Evolutionary conservation across 1,140 invertebrate species (phyloP).

Genomic region (Drosophila suzukii): DNA sequence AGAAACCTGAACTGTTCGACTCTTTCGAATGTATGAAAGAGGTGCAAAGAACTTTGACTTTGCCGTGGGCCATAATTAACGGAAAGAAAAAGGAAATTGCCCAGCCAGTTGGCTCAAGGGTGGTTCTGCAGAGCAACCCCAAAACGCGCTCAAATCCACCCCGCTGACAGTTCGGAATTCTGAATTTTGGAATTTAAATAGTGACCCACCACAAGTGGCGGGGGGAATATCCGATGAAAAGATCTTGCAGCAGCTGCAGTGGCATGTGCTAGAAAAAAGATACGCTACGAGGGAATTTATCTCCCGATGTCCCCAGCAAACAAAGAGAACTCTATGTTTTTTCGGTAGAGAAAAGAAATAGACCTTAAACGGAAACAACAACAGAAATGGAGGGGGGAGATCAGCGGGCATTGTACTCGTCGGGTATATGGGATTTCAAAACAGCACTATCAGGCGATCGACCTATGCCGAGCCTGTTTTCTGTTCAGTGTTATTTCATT

Average conservation of each 20-base stretch:
- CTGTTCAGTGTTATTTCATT: conserved; percentile 13
- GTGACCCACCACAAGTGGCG: conserved; percentile 34
- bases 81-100: conserved; percentile 43
- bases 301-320: conserved; percentile 20
- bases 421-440: conserved; percentile 9
- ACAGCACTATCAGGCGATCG: conserved; percentile 25
- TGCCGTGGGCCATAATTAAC: conserved; percentile 32
- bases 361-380: conserved; percentile 23
- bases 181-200: conserved; percentile 28
- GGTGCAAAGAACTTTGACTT: conserved; percentile 37
- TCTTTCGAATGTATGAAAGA: conserved; percentile 8
- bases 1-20: conserved; percentile 12
- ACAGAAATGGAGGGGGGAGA: conserved; percentile 8
- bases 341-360: conserved; percentile 14
- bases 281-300: conserved; percentile 33
- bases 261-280: conserved; percentile 35
- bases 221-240: conserved; percentile 10
- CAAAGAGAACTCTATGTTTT: conserved; percentile 22
- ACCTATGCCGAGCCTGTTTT: conserved; percentile 31
- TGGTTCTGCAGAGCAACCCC: conserved; percentile 50
- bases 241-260: conserved; percentile 46
- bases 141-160: conserved; percentile 24
- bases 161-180: conserved; percentile 19
- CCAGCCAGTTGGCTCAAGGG: conserved; percentile 50
- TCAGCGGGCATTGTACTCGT: conserved; percentile 36